These are phyloP conservation scores for Lemur catta DNA, from an alignment of 2,797 vertebrate species.

Conservation along the genomic window DNA sequence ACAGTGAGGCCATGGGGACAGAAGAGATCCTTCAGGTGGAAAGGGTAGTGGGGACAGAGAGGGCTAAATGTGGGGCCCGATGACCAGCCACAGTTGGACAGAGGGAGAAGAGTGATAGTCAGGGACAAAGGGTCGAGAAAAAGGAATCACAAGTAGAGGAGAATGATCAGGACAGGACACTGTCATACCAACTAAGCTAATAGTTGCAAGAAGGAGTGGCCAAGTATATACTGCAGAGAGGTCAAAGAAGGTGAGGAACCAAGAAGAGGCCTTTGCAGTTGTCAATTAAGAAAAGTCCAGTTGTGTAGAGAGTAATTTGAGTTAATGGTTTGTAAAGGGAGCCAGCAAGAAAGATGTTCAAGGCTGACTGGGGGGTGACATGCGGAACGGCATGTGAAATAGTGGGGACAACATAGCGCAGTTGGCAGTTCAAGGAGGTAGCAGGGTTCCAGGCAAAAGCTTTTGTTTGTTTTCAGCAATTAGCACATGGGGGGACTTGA, in stretches of 20 bases:
- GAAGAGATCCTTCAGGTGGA: not conserved
- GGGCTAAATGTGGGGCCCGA: not conserved
- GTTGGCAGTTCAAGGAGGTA: not conserved
- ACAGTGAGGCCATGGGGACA: not conserved
- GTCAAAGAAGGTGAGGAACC: not conserved
- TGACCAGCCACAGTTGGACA: not conserved
- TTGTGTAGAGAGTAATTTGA: not conserved
- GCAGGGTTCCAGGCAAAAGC: not conserved
- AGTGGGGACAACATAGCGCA: not conserved
- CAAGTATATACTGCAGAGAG: not conserved
- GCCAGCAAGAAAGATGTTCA: slow-evolving; percentile 10
- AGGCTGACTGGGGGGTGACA: not conserved
- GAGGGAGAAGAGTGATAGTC: not conserved
- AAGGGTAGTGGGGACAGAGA: not conserved
- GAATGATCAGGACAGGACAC: not conserved
- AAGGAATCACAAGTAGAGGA: not conserved
- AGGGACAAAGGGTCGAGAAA: not conserved
- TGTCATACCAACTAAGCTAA: not conserved
- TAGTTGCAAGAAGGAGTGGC: not conserved
- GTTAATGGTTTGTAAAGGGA: slow-evolving; percentile 39
- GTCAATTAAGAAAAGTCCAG: not conserved
- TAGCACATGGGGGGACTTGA: not conserved
- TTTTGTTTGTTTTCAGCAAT: not conserved
- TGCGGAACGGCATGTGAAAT: not conserved
- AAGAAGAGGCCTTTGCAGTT: not conserved